Evolutionary conservation across 2,888 invertebrate genomes (phyloP).

Genomic region (Epinotia nisella): DNA sequence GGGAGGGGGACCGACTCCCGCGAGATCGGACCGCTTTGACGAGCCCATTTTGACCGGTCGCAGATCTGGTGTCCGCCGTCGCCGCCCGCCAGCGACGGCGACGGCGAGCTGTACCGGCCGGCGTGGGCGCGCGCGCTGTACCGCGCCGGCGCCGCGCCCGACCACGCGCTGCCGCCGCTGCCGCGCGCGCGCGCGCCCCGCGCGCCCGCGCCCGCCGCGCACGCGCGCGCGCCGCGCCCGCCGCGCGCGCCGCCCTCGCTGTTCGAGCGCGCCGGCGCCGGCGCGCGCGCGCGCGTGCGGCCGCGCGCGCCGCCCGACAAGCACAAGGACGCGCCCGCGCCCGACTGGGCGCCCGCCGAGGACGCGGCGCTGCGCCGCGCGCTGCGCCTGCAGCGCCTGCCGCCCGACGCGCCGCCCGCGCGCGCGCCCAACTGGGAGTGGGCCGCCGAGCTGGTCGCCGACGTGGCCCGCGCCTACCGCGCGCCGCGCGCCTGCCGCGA

Average conservation of each 20-base stretch:
- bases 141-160: constrained; percentile 87
- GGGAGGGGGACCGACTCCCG: no score
- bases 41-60: background rate
- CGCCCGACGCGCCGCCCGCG: constrained; percentile 89
- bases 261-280: constrained; percentile 88
- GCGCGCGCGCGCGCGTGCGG: constrained; percentile 86
- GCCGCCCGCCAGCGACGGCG: constrained; percentile 96
- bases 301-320: constrained; percentile 85
- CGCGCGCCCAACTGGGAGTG: constrained; percentile 98
- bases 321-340: constrained; percentile 91
- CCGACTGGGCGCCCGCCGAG: constrained; percentile 96
- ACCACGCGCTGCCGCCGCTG: constrained; percentile 89
- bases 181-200: constrained; percentile 89
- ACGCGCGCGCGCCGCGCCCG: constrained; percentile 87
- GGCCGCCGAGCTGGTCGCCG: constrained; percentile 95
- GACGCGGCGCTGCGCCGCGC: constrained; percentile 95
- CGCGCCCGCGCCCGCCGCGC: constrained; percentile 87
- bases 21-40: constrained; percentile 38
- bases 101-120: constrained; percentile 92
- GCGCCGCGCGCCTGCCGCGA: constrained; percentile 96
- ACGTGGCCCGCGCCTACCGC: constrained; percentile 93
- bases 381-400: constrained; percentile 86
- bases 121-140: constrained; percentile 93
- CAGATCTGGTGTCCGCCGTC: constrained; percentile 99
- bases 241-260: constrained; percentile 91